Base-by-base conservation (phyloP, 1,140 invertebrate species). In the Anastrepha ludens region DNA sequence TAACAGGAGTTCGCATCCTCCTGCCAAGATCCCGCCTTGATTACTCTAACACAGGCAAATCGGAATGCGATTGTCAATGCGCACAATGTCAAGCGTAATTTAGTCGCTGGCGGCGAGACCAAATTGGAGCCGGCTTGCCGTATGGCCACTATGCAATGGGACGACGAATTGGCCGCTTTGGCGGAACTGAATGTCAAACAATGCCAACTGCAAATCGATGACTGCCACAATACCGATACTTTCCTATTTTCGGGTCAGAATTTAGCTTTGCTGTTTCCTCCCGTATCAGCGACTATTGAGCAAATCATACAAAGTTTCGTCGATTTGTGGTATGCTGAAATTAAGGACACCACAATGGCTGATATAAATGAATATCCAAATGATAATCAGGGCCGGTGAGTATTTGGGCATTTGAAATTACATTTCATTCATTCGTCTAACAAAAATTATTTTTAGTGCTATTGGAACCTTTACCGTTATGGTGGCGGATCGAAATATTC, bases 131-230 rank as follows among this genome's bases (percentile, higher is more conserved):
- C 90, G 58, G 91, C 91, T 62, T 91, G 91, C 29, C 89, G 91
- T 60, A 92, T 92, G 91, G 90, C 91, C 85, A 92, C 91, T 58
- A 92, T 91, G 81, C 81, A 90, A 85, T 93, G 92, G 92, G 89
- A 90, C 86, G 89, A 91, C 9, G 92, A 93, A 59, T 87, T 93
- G 81, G 91, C 92, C 60, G 87, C 86, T 7, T 9, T 93, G 81
- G 92, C 92, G 15, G 86, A 87, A 9, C 78, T 93, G 3, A 93
- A 93, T 81, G 91, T 92, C 0, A 89, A 74, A 44, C 90, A 90
- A 86, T 93, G 92, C 20, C 8, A 88, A 74, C 90, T 93, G 90
- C n/a, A 65, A 0, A 91, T 92, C 88, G 92, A 93, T 7, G 87
- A 67, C 0, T 93, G 92, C 87, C 92, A 86, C 88, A 93, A 92